Conservation (phyloP, 1,140 invertebrate genomes). For the Zaprionus kolodkinae region DNA sequence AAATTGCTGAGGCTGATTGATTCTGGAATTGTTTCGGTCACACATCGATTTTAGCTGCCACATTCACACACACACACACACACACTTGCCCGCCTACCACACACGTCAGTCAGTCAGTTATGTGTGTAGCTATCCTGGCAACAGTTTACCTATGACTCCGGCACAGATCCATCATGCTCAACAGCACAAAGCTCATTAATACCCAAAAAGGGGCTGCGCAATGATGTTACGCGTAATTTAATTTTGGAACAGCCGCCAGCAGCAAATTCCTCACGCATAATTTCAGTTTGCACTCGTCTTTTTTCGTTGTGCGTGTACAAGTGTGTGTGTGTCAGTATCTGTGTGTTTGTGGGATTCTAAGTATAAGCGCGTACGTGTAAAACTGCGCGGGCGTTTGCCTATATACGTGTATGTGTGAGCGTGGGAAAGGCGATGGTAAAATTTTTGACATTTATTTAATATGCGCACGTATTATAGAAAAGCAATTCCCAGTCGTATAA, state of each 20-base stretch:
- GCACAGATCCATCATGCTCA: slow-evolving; percentile 63
- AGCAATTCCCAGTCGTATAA: slow-evolving; percentile 82
- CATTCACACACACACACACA: neutral
- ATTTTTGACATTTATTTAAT: slow-evolving; percentile 83
- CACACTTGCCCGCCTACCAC: neutral
- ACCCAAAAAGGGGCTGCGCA: slow-evolving; percentile 69
- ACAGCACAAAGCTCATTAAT: slow-evolving; percentile 74
- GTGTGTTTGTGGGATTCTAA: slow-evolving; percentile 17
- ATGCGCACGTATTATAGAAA: slow-evolving; percentile 83
- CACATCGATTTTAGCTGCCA: slow-evolving; percentile 29
- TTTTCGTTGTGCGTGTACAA: slow-evolving; percentile 17
- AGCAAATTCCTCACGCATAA: slow-evolving; percentile 66
- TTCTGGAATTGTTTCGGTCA: neutral
- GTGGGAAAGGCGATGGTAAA: slow-evolving; percentile 44
- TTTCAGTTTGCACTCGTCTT: slow-evolving; percentile 54
- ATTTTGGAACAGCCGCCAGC: slow-evolving; percentile 60
- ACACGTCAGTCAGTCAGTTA: slow-evolving; percentile 4
- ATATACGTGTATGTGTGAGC: neutral
- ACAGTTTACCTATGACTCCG: slow-evolving; percentile 18
- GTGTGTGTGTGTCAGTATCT: slow-evolving; percentile 13
- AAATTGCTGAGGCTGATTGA: neutral
- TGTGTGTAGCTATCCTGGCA: slow-evolving; percentile 28
- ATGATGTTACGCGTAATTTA: slow-evolving; percentile 82
- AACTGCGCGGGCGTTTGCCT: neutral
- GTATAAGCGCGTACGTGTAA: slow-evolving; percentile 5